Evolutionary conservation across 2,888 invertebrate genomes (phyloP).

Genomic region (Autographa gamma): DNA sequence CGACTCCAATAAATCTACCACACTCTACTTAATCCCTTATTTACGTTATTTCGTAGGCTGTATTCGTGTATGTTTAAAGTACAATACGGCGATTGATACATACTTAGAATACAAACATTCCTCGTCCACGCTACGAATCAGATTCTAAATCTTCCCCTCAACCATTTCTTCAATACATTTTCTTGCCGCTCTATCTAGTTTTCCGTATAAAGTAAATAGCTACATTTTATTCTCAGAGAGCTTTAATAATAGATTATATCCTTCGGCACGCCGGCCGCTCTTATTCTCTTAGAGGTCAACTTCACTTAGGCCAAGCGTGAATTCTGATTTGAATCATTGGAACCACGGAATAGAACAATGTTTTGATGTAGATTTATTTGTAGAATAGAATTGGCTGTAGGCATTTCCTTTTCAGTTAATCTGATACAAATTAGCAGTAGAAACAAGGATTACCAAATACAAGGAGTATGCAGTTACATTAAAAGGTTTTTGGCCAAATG

Average conservation of each 20-base stretch:
- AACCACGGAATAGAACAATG: constrained; percentile 11
- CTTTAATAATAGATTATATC: constrained; percentile 46
- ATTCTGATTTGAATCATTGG: constrained; percentile 43
- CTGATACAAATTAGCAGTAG: not conserved
- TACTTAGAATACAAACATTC: not conserved
- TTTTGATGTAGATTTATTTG: constrained; percentile 11
- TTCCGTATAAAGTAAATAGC: constrained; percentile 8
- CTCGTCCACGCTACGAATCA: not conserved
- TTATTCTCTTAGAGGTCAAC: constrained; percentile 38
- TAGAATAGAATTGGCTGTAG: not conserved
- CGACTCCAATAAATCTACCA: not conserved
- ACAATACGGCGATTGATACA: too few relatives aligned
- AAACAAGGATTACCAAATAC: not conserved
- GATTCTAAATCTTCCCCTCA: not conserved
- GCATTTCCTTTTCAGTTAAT: not conserved
- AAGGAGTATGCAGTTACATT: not conserved
- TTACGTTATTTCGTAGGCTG: not conserved
- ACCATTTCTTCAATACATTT: constrained; percentile 5
- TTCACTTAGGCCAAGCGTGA: constrained; percentile 44
- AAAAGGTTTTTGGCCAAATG: not conserved
- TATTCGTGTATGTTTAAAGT: too few relatives aligned
- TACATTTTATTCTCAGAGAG: constrained; percentile 31
- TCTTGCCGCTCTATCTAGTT: not conserved
- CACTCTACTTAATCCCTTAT: not conserved
- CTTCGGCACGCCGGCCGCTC: constrained; percentile 37